Conservation (phyloP, 1,140 invertebrate species). For the Pogonomyrmex californicus region DNA sequence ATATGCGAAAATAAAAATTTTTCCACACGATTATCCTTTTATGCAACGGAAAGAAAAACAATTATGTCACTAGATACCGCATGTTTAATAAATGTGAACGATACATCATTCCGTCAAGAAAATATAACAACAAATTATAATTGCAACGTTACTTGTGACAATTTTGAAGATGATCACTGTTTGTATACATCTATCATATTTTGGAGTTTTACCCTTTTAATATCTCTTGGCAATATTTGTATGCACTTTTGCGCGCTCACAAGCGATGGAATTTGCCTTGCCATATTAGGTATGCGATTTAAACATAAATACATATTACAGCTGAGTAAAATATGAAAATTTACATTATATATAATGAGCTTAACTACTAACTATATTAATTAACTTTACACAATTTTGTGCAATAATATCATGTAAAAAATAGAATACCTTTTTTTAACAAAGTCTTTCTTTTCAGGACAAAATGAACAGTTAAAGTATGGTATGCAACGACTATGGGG, state of each 20-base stretch:
- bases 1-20: slow-evolving; percentile 71
- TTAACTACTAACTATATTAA: no score
- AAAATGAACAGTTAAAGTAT: slow-evolving; percentile 89
- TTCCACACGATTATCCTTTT: slow-evolving; percentile 59
- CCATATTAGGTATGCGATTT: no score
- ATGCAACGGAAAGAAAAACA: slow-evolving; percentile 9
- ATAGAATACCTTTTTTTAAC: no score
- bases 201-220: slow-evolving; percentile 91
- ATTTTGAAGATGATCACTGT: slow-evolving; percentile 73
- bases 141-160: slow-evolving; percentile 74
- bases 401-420: no score
- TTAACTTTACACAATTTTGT: no score
- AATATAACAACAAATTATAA: slow-evolving; percentile 9
- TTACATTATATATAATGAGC: no score
- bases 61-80: slow-evolving; percentile 76
- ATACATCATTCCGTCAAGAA: slow-evolving; percentile 42
- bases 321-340: no score
- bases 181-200: slow-evolving; percentile 89
- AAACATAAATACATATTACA: no score
- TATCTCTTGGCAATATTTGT: slow-evolving; percentile 90
- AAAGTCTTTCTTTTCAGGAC: slow-evolving; percentile 81
- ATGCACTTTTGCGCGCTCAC: no score
- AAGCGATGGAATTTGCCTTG: no score
- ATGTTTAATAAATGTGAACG: slow-evolving; percentile 69
- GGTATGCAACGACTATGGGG: slow-evolving; percentile 94